Percentiles rank a stretch among this genome's conserved stretches.
Conservation (phyloP, 2,113 vertebrate species). For the Centrocercus urophasianus region DNA sequence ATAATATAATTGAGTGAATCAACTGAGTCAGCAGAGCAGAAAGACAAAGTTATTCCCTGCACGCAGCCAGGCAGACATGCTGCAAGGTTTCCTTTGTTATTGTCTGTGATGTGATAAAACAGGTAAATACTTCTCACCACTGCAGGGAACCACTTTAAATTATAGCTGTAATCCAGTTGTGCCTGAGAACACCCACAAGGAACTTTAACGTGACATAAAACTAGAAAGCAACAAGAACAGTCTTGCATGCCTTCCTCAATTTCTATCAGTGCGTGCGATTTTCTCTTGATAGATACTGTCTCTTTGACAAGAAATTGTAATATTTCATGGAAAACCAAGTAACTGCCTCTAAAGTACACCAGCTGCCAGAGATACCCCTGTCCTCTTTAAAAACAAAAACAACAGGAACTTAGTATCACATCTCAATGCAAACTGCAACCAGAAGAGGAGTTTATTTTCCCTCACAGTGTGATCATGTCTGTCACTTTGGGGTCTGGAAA, state of each 20-base stretch:
- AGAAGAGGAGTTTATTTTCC: neutral
- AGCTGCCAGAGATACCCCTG: neutral
- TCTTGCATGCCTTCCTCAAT: neutral
- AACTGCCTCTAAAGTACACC: neutral
- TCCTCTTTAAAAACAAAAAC: neutral
- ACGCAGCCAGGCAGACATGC: neutral
- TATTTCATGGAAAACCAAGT: neutral
- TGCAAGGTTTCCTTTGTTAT: neutral
- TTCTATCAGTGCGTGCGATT: neutral
- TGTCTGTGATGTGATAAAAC: neutral
- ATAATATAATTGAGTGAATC: neutral
- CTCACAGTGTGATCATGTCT: accelerated
- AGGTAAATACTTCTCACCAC: neutral
- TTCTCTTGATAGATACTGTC: neutral
- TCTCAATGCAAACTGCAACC: neutral
- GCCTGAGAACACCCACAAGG: neutral
- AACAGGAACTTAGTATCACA: neutral
- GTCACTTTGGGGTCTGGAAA: neutral
- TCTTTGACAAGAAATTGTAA: neutral
- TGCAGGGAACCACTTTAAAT: neutral
- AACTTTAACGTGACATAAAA: neutral
- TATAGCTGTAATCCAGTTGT: neutral
- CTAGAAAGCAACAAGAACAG: neutral
- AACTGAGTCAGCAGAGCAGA: neutral
- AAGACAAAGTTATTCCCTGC: neutral